Evolutionary conservation across 1,140 invertebrate genomes (phyloP).

Genomic region (Homarus americanus): DNA sequence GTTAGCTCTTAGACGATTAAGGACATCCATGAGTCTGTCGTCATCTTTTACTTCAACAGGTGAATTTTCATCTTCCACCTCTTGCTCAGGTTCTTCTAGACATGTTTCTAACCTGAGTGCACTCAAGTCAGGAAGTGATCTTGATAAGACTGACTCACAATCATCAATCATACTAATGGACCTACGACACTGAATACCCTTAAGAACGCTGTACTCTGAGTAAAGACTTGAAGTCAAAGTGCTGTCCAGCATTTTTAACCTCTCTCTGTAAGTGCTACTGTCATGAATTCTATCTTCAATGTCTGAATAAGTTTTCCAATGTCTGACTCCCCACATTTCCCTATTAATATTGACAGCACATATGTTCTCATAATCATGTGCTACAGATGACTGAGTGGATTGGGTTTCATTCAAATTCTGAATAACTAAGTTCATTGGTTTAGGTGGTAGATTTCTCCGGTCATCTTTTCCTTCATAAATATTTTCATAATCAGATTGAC

Average conservation of each 20-base stretch:
- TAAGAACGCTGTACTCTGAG: slow-evolving; percentile 58
- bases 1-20: slow-evolving; percentile 76
- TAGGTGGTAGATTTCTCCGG: slow-evolving; percentile 39
- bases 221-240: slow-evolving; percentile 64
- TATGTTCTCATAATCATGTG: slow-evolving; percentile 85
- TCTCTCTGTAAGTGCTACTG: slow-evolving; percentile 77
- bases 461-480: slow-evolving; percentile 60
- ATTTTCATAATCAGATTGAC: slow-evolving; percentile 68
- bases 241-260: slow-evolving; percentile 62
- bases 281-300: slow-evolving; percentile 84
- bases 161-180: slow-evolving; percentile 68
- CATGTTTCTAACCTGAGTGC: slow-evolving; percentile 73
- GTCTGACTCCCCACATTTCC: slow-evolving; percentile 84
- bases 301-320: slow-evolving; percentile 82
- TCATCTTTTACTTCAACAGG: slow-evolving; percentile 79
- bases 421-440: slow-evolving; percentile 33
- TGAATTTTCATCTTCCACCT: slow-evolving; percentile 30
- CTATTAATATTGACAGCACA: slow-evolving; percentile 84
- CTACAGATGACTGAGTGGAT: slow-evolving; percentile 51
- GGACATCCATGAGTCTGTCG: slow-evolving; percentile 81
- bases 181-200: slow-evolving; percentile 20
- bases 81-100: slow-evolving; percentile 66
- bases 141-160: slow-evolving; percentile 56
- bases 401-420: slow-evolving; percentile 51
- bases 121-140: slow-evolving; percentile 77